Evolutionary conservation across 1,140 invertebrate species (phyloP).

Genomic region (Dermatophagoides farinae): DNA sequence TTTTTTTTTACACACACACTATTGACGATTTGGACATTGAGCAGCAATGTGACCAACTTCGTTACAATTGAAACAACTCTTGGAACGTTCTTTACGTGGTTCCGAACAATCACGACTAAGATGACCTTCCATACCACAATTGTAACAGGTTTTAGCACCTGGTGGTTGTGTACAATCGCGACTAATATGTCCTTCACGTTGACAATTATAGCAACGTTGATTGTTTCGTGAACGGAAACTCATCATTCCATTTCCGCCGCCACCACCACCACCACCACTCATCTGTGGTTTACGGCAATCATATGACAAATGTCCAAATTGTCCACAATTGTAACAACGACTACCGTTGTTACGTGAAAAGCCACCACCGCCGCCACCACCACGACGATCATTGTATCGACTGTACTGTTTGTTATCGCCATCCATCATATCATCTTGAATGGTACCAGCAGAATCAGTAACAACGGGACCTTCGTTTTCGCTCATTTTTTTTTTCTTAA

Average conservation of each 20-base stretch:
- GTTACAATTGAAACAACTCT: constrained; percentile 13
- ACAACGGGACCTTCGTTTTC: too few relatives aligned
- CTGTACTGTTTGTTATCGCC: background rate
- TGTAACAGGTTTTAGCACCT: constrained; percentile 11
- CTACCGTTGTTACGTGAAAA: background rate
- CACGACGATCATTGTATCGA: background rate
- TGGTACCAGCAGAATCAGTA: too few relatives aligned
- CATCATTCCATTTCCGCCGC: background rate
- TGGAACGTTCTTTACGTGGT: constrained; percentile 4
- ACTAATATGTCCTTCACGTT: constrained; percentile 9
- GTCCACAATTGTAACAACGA: constrained; percentile 11
- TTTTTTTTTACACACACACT: background rate
- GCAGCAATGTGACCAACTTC: constrained; percentile 6
- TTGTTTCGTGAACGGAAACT: background rate
- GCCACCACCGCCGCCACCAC: background rate
- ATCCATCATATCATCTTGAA: background rate
- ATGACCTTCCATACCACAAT: constrained; percentile 5
- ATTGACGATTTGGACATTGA: background rate
- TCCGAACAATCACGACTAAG: constrained; percentile 6
- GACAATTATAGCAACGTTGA: constrained; percentile 8
- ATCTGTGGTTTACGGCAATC: background rate
- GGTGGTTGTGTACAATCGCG: constrained; percentile 8
- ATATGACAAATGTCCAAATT: background rate
- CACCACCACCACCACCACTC: background rate
- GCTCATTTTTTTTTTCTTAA: too few relatives aligned